A percentile compares a stretch with the other conserved stretches of the same genome.
phyloP scores from a whole-genome alignment of 2,113 vertebrate genomes.

The Cephalopholis sonnerati region DNA sequence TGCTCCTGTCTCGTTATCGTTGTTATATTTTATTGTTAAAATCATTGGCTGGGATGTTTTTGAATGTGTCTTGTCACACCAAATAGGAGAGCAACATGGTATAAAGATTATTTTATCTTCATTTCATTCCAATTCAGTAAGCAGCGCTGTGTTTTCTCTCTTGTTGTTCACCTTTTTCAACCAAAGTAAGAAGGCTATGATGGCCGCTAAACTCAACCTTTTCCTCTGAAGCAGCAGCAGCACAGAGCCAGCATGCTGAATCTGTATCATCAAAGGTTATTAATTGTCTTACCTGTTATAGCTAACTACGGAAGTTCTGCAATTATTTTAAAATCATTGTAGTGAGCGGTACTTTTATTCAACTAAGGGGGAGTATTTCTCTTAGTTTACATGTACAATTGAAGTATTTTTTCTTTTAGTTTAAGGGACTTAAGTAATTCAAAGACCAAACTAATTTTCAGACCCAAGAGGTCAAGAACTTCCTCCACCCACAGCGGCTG shows the following conservation, averaged over 20 bases:
- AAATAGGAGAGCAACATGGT: too few relatives aligned
- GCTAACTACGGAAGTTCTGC: not conserved
- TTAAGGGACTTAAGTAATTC: not conserved
- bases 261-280: not conserved
- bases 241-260: not conserved
- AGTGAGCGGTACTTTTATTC: not conserved
- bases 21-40: too few relatives aligned
- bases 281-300: not conserved
- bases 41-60: too few relatives aligned
- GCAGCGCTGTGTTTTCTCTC: too few relatives aligned
- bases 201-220: too few relatives aligned
- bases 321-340: not conserved
- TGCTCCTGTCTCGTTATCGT: not conserved
- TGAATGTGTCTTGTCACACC: too few relatives aligned
- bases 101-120: too few relatives aligned
- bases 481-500: not conserved
- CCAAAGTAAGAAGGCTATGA: not conserved
- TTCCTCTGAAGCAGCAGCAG: not conserved
- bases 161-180: not conserved
- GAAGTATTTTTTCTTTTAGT: not conserved
- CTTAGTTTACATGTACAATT: not conserved
- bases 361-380: not conserved
- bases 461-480: not conserved
- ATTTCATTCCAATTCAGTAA: too few relatives aligned
- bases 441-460: not conserved